Evolutionary conservation across 2,113 vertebrate genomes (phyloP).

Genomic region (Girardinichthys multiradiatus): DNA sequence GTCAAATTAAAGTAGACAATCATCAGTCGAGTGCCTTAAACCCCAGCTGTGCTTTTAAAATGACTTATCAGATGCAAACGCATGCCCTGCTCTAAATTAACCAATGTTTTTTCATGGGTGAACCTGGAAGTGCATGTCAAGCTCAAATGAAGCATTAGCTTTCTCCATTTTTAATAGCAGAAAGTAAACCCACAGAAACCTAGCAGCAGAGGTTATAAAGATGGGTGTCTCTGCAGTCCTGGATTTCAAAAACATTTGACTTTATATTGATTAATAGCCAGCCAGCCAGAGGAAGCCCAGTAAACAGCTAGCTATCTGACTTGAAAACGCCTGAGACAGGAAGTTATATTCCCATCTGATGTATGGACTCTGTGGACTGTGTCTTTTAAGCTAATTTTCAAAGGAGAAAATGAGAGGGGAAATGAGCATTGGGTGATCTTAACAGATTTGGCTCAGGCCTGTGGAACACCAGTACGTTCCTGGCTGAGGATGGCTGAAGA

Average conservation of each 20-base stretch:
- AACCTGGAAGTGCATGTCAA: neutral
- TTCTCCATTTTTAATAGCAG: neutral
- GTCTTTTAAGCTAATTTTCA: constrained; percentile 8
- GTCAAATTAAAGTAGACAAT: neutral
- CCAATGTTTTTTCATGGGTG: neutral
- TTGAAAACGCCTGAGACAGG: neutral
- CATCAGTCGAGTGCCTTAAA: neutral
- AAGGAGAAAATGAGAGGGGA: constrained; percentile 6
- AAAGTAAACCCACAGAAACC: neutral
- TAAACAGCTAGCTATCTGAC: no score
- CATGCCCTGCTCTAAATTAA: neutral
- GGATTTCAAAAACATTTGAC: neutral
- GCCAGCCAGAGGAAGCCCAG: neutral
- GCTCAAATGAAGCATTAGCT: neutral
- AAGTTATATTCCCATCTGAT: neutral
- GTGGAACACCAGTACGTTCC: constrained; percentile 42
- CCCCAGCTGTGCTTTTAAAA: constrained; percentile 4
- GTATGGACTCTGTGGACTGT: neutral
- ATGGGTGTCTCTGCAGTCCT: neutral
- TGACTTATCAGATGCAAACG: neutral
- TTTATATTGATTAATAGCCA: neutral
- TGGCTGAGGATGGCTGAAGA: constrained; percentile 12
- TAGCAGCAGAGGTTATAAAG: neutral
- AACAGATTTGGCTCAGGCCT: constrained; percentile 31
- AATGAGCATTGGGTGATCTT: constrained; percentile 27